Percentiles rank a stretch among this genome's conserved stretches.
These are phyloP conservation scores for Dysdera silvatica DNA, from an alignment of 1,140 invertebrate genomes.

Conservation along the genomic window DNA sequence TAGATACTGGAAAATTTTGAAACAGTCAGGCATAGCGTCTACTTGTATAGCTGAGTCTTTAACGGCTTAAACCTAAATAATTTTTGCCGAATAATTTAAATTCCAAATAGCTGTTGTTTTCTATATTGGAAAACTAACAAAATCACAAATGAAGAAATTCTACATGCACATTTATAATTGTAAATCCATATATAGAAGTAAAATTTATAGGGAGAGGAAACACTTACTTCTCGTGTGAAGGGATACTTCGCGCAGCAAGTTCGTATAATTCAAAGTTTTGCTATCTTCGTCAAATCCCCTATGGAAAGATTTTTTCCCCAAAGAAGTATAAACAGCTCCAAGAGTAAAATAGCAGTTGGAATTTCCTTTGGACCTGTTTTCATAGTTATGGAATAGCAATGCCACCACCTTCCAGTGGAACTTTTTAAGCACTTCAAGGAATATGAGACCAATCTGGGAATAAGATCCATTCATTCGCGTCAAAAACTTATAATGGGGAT, in stretches of 20 bases:
- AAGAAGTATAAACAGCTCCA: conserved; percentile 57
- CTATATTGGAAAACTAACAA: no score
- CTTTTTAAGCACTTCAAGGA: conserved; percentile 56
- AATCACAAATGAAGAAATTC: no score
- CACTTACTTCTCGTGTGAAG: conserved; percentile 69
- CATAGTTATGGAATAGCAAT: conserved; percentile 40
- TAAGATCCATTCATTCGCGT: conserved; percentile 80
- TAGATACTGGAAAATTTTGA: no score
- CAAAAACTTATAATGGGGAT: conserved; percentile 59
- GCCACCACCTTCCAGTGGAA: conserved; percentile 61
- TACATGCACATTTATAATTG: no score
- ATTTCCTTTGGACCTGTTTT: conserved; percentile 48
- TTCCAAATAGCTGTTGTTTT: no score
- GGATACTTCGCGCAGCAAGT: conserved; percentile 57
- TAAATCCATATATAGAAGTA: no score
- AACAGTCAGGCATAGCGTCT: no score
- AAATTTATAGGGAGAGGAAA: background rate
- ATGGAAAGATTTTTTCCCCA: conserved; percentile 53
- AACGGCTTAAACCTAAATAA: no score
- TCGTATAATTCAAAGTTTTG: conserved; percentile 48
- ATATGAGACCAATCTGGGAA: conserved; percentile 52
- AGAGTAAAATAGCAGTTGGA: conserved; percentile 65
- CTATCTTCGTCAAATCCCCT: conserved; percentile 55
- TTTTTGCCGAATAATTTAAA: no score
- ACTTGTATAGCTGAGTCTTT: no score